phyloP scores from a whole-genome alignment of 2,113 vertebrate genomes.

The Euleptes europaea region DNA sequence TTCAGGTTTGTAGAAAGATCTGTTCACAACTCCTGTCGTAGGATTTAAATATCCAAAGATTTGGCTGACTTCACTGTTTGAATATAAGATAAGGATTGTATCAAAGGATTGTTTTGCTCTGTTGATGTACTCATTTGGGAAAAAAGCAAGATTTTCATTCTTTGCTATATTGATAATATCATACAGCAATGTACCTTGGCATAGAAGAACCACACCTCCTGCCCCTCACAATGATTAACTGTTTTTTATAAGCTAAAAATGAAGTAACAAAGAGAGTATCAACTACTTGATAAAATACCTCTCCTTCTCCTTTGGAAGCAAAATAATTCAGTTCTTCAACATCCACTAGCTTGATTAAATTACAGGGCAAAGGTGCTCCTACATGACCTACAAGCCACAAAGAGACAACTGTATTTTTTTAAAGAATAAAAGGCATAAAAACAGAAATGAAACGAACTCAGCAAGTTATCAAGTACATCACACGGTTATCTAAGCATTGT shows the following conservation, averaged over 20 bases:
- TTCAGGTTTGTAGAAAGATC: no score
- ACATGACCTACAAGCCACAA: conserved; percentile 87
- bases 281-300: conserved; percentile 76
- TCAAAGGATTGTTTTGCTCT: not conserved
- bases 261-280: conserved; percentile 3
- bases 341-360: conserved; percentile 92
- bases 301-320: conserved; percentile 92
- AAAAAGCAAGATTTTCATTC: not conserved
- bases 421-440: not conserved
- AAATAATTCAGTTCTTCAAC: conserved; percentile 97
- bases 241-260: not conserved
- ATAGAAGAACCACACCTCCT: not conserved
- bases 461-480: conserved; percentile 14
- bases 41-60: no score
- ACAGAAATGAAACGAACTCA: not conserved
- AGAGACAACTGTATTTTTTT: not conserved
- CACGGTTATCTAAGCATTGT: not conserved
- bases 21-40: no score
- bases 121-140: not conserved
- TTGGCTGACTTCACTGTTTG: no score
- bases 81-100: not conserved
- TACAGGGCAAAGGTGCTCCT: conserved; percentile 94
- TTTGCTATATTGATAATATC: not conserved
- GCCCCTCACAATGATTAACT: not conserved
- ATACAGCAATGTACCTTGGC: not conserved